Evolutionary conservation across 2,113 vertebrate genomes (phyloP).

Genomic region (Hemicordylus capensis): DNA sequence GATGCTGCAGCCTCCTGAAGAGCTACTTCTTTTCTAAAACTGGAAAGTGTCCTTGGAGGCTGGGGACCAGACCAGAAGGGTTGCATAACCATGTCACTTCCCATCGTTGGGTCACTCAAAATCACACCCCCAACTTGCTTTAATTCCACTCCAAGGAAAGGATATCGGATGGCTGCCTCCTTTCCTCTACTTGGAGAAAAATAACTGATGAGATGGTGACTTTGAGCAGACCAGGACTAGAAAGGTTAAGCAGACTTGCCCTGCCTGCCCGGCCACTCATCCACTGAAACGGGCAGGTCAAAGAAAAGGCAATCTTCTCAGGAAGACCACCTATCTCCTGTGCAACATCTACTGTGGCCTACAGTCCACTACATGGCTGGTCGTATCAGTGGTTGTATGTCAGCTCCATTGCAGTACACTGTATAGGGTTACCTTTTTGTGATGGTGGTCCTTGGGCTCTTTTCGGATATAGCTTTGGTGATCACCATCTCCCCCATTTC

Average conservation of each 20-base stretch:
- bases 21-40: background rate
- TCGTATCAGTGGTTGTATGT: too few relatives aligned
- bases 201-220: too few relatives aligned
- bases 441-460: too few relatives aligned
- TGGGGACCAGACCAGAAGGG: background rate
- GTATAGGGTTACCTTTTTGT: too few relatives aligned
- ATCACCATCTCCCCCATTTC: background rate
- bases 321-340: too few relatives aligned
- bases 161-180: background rate
- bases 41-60: background rate
- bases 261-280: background rate
- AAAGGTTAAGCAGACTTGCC: accelerated
- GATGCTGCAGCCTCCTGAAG: background rate
- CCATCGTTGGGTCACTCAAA: background rate
- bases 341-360: too few relatives aligned
- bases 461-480: too few relatives aligned
- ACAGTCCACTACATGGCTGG: too few relatives aligned
- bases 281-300: background rate
- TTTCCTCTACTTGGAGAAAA: background rate
- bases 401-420: too few relatives aligned
- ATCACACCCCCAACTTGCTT: background rate
- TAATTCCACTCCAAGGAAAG: background rate
- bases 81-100: background rate
- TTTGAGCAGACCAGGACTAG: background rate
- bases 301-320: too few relatives aligned